Evolutionary conservation across 2,113 vertebrate species (phyloP).

Genomic region (Podocnemis expansa): DNA sequence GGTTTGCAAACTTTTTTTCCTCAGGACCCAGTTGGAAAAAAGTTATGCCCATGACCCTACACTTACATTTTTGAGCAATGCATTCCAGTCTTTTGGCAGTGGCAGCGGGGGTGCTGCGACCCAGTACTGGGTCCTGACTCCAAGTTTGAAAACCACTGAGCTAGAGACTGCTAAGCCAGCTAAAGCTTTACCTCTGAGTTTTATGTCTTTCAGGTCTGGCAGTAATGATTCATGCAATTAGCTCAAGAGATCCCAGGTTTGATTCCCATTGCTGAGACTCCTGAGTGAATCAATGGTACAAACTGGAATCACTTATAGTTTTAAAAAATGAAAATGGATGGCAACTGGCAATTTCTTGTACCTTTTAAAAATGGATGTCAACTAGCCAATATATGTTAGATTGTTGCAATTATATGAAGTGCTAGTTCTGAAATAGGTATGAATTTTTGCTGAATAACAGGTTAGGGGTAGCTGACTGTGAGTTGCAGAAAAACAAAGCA

Average conservation of each 20-base stretch:
- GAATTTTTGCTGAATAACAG: not conserved
- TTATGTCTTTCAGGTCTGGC: not conserved
- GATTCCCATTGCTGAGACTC: not conserved
- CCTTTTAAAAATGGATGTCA: not conserved
- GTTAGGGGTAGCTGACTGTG: not conserved
- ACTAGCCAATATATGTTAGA: rapidly evolving
- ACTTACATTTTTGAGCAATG: no score
- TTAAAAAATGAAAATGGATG: not conserved
- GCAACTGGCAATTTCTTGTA: rapidly evolving
- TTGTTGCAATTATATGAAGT: not conserved
- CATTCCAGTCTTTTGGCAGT: no score
- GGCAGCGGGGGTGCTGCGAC: no score
- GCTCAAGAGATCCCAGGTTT: not conserved
- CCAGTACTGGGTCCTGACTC: no score
- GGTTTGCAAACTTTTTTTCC: no score
- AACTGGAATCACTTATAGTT: not conserved
- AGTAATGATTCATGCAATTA: not conserved
- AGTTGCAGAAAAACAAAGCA: not conserved
- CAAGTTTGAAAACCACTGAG: no score
- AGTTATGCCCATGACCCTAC: no score
- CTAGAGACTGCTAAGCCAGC: not conserved
- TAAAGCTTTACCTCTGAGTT: not conserved
- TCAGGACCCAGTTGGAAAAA: no score
- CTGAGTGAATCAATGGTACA: not conserved
- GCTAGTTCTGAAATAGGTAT: not conserved